phyloP scores from a whole-genome alignment of 1,140 invertebrate genomes.

The Saxidomus purpurata region DNA sequence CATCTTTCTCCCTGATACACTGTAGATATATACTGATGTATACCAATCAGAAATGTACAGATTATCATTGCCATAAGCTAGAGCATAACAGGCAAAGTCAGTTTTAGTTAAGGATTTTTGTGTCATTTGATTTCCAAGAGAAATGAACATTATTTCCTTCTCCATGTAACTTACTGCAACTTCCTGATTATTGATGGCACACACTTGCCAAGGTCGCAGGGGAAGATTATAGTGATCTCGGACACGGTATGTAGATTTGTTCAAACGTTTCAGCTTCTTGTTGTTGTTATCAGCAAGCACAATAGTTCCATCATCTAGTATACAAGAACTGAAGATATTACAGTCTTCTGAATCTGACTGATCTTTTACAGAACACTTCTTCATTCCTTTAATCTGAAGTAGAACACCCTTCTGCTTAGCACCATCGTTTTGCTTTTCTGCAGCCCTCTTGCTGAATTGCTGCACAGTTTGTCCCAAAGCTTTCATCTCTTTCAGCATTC shows the following conservation, averaged over 20 bases:
- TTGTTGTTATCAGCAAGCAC: neutral
- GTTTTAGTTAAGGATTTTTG: neutral
- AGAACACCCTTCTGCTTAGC: neutral
- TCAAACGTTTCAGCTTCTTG: neutral
- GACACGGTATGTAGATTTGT: neutral
- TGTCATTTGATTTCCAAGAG: neutral
- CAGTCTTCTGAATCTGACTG: neutral
- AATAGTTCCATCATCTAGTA: neutral
- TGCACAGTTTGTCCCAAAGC: neutral
- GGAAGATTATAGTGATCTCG: neutral
- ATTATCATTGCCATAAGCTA: neutral
- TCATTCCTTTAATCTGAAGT: neutral
- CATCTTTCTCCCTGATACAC: neutral
- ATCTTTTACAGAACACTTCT: neutral
- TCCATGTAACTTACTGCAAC: neutral
- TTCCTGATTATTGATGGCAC: neutral
- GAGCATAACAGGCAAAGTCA: neutral
- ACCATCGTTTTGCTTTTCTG: neutral
- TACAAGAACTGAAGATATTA: neutral
- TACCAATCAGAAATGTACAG: neutral
- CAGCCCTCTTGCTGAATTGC: neutral
- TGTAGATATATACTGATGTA: neutral
- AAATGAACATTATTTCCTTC: neutral
- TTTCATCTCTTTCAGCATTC: neutral
- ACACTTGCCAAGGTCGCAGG: neutral